phyloP scores from a whole-genome alignment of 1,140 invertebrate genomes.

The Drosophila sucinea region DNA sequence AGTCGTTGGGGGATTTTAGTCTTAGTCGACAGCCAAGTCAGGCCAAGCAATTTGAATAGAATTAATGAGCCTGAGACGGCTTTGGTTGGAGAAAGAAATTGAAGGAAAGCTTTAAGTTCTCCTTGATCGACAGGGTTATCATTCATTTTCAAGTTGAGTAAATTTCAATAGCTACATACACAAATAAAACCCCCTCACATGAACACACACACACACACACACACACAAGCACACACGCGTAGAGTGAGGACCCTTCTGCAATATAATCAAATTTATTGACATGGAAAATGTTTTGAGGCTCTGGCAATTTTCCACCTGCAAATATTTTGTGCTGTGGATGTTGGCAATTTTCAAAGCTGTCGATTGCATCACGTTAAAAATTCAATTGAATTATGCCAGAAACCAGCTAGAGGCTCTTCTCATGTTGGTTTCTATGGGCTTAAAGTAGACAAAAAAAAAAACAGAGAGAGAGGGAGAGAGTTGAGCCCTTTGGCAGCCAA shows the following conservation, averaged over 20 bases:
- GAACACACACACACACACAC: not conserved
- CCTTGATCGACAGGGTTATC: conserved; percentile 34
- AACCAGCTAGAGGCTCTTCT: conserved; percentile 6
- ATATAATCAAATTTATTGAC: conserved; percentile 71
- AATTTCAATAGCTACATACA: conserved; percentile 40
- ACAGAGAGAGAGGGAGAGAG: not conserved
- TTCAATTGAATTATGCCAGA: conserved; percentile 71
- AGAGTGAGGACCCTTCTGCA: conserved; percentile 7
- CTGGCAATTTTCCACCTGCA: conserved; percentile 34
- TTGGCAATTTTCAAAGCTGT: conserved; percentile 69
- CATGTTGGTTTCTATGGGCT: not conserved
- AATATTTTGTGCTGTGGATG: conserved; percentile 47
- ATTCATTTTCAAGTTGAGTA: conserved; percentile 59
- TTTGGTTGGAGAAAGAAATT: conserved; percentile 32
- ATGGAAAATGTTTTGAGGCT: conserved; percentile 63
- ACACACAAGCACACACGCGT: not conserved
- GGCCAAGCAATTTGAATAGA: conserved; percentile 24
- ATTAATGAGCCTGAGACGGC: conserved; percentile 28
- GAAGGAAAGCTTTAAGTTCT: conserved; percentile 37
- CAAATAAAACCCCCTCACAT: not conserved
- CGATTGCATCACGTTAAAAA: conserved; percentile 63
- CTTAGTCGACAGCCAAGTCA: not conserved
- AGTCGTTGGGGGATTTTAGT: conserved; percentile 4
- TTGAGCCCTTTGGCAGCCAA: conserved; percentile 1
- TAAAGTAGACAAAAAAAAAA: not conserved